Evolutionary conservation across 2,113 vertebrate genomes (phyloP).

Genomic region (Anarrhichthys ocellatus): DNA sequence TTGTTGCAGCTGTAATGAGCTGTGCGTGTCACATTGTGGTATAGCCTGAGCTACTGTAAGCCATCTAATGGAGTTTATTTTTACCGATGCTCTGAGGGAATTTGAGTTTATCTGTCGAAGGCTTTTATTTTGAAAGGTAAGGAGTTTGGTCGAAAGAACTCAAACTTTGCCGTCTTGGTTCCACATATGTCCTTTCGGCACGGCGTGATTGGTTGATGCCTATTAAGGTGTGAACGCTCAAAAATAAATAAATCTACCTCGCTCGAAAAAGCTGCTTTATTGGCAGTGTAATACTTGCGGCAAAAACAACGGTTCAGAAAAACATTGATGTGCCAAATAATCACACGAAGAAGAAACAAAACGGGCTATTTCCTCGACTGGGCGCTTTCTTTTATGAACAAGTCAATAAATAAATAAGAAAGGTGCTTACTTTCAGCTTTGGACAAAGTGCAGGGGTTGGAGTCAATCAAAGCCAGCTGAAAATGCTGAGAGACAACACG

Average conservation of each 20-base stretch:
- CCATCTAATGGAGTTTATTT: neutral
- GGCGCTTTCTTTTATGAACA: neutral
- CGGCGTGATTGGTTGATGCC: neutral
- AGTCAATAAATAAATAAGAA: neutral
- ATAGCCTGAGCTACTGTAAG: neutral
- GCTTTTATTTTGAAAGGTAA: too few relatives aligned
- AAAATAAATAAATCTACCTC: too few relatives aligned
- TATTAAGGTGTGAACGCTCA: neutral
- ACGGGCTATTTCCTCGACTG: neutral
- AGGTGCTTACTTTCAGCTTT: conserved; percentile 98
- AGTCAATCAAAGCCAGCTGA: conserved; percentile 99
- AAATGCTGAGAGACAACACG: conserved; percentile 90
- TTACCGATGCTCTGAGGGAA: neutral
- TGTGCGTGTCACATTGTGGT: neutral
- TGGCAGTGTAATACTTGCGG: too few relatives aligned
- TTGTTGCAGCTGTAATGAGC: neutral
- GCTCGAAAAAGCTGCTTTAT: neutral
- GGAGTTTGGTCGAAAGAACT: neutral
- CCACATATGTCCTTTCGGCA: too few relatives aligned
- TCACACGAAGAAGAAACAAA: neutral
- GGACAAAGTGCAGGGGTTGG: conserved; percentile 99
- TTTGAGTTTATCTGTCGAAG: neutral
- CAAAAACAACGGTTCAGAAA: too few relatives aligned
- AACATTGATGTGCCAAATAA: too few relatives aligned
- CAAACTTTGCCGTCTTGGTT: neutral